Percentiles rank a stretch among this genome's conserved stretches.
Evolutionary conservation across 2,113 vertebrate genomes (phyloP).

Genomic region (Thomomys bottae): DNA sequence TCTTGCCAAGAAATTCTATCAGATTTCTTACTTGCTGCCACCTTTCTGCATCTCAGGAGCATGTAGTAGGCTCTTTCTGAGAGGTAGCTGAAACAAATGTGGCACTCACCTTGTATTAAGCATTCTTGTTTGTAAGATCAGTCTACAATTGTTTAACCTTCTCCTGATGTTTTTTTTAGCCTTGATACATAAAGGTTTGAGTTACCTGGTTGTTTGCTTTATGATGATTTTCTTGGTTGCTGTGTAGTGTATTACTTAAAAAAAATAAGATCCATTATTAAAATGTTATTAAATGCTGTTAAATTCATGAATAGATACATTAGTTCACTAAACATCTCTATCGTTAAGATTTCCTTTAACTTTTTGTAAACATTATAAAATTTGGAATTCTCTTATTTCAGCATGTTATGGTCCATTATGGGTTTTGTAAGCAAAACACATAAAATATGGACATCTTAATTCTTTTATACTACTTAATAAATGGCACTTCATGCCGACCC

Average conservation of each 20-base stretch:
- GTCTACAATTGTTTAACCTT: not conserved
- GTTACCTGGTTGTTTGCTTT: not conserved
- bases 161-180: constrained; percentile 14
- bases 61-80: not conserved
- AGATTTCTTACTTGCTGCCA: not conserved
- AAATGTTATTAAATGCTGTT: not conserved
- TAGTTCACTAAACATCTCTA: not conserved
- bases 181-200: not conserved
- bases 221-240: constrained; percentile 2
- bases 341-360: not conserved
- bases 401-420: not conserved
- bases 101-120: not conserved
- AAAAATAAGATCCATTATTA: not conserved
- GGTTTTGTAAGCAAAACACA: not conserved
- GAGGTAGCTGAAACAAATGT: not conserved
- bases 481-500: not conserved
- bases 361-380: not conserved
- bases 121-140: constrained; percentile 12
- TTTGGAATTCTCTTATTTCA: constrained; percentile 1
- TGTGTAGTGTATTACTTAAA: not conserved
- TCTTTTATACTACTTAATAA: not conserved
- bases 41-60: not conserved
- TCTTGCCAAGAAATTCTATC: not conserved
- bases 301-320: not conserved
- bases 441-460: not conserved